Evolutionary conservation across 2,113 vertebrate species (phyloP).

Genomic region (Phalacrocorax brasilianus): DNA sequence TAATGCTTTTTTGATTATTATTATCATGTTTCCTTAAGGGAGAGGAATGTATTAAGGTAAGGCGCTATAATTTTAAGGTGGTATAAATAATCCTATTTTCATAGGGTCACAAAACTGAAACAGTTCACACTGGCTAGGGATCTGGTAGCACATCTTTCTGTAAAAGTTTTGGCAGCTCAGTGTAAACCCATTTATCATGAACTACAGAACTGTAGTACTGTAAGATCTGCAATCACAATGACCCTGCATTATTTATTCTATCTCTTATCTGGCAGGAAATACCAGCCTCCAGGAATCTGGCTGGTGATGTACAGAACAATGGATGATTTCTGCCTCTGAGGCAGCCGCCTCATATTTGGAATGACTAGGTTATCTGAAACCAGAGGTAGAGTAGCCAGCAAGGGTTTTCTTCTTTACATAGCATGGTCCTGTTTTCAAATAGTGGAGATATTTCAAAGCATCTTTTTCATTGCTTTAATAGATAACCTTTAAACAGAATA

Average conservation of each 20-base stretch:
- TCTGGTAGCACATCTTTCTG: background rate
- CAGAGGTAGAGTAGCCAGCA: background rate
- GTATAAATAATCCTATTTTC: background rate
- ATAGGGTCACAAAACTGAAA: background rate
- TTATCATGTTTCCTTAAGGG: background rate
- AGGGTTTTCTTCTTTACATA: background rate
- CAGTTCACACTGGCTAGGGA: background rate
- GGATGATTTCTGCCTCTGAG: background rate
- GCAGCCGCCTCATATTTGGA: background rate
- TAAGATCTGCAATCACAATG: background rate
- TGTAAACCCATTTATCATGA: constrained; percentile 37
- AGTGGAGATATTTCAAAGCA: background rate
- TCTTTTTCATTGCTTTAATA: background rate
- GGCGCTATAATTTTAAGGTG: background rate
- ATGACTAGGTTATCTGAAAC: constrained; percentile 16
- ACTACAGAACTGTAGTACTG: background rate
- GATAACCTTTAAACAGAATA: background rate
- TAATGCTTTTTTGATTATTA: background rate
- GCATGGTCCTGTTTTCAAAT: background rate
- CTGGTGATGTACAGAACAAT: background rate
- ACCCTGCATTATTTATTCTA: constrained; percentile 14
- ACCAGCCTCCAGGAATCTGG: background rate
- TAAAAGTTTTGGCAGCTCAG: background rate
- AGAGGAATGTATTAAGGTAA: background rate
- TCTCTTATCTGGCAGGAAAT: constrained; percentile 51